Base-by-base conservation (phyloP, 2,888 invertebrate species). In the Andrena bucephala region DNA sequence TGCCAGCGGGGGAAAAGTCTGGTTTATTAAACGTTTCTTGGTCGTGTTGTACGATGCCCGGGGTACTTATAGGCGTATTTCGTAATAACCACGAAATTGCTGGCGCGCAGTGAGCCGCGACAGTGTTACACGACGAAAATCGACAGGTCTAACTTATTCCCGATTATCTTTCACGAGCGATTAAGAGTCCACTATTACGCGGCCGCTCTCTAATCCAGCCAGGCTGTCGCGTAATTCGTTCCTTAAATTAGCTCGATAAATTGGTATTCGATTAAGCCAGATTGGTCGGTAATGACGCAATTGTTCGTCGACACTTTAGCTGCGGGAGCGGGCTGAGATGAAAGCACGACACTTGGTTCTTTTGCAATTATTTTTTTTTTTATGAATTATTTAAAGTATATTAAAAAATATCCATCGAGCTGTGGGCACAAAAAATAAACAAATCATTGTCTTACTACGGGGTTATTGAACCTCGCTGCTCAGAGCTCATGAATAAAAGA, bases 51-150 rank as follows among this genome's bases (percentile, higher is more conserved):
- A 65, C 13, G 16, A n/a, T 31, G 33, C 77, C 52, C 33, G 62
- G 52, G 33, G 59, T 8, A n/a, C 33, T 65, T 36, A 68, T 33
- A 27, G 60, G n/a, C 57, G 36, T 27, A 66, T 89, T 89, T 89
- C 85, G 83, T 79, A 89, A 90, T 77, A 80, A 79, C 36, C 69
- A 68, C 69, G 60, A 89, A 89, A 89, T 89, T 77, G 63, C 85
- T 50, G 24, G 63, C 36, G 65, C 27, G 70, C 80, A 80, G 66
- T 82, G 77, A 76, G 83, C 85, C 89, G 84, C 85, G 60, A 74
- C 89, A 73, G 70, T 65, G 68, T 81, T 84, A 76, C 77, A 72
- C 67, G 71, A 65, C 70, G 69, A 70, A 75, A 80, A 84, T 74
- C 75, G 57, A 62, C 62, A 67, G 62, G 29, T 74, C 60, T 72